Evolutionary conservation across 2,797 vertebrate genomes (phyloP), one percentile per base, ranked within the genome.

Genomic region (Pseudochromis fuscus): DNA sequence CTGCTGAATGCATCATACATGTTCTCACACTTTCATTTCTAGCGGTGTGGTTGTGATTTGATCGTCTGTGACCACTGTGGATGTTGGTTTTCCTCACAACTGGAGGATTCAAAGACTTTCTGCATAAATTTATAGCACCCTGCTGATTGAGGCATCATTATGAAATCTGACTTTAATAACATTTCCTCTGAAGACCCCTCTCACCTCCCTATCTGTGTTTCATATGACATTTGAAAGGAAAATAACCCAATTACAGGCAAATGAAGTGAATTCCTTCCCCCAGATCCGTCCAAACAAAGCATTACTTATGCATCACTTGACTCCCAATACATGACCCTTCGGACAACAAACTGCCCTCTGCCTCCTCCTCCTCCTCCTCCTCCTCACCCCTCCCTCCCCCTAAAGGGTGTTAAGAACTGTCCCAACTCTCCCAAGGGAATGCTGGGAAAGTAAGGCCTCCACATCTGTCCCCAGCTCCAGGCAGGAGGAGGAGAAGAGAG

Each of bases 401-500:
- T 55, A 67, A 61, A 87, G 86, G 91, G 85, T 91, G 90, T 91
- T 91, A 88, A 88, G 88, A 91, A 82, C 87, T 89, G 89, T 90
- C 88, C 81, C 79, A 82, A 37, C 60, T 70, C 80, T 90, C 92
- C 93, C 92, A 33, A 12, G 84, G 93, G 93, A 93, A 92, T 93
- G 90, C 89, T 93, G 93, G 92, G 93, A 94, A 94, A 93, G 75
- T 77, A 90, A 92, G 87, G 81, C 89, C 89, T 88, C 46, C 70
- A 83, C 94, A 93, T 94, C 92, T 95, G 94, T 93, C 91, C 90
- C 81, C 80, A 65, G 89, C 91, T 91, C 87, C 63, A 48, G 91
- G 38, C 81, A 66, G 56, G 74, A 52, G 38, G 69, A 66, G 56
- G 74, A 52, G 38, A 67, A 83, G 46, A 77, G 31, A 33, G 31